phyloP scores from a whole-genome alignment of 2,113 vertebrate species.

The Brachypodius melanocephalos region DNA sequence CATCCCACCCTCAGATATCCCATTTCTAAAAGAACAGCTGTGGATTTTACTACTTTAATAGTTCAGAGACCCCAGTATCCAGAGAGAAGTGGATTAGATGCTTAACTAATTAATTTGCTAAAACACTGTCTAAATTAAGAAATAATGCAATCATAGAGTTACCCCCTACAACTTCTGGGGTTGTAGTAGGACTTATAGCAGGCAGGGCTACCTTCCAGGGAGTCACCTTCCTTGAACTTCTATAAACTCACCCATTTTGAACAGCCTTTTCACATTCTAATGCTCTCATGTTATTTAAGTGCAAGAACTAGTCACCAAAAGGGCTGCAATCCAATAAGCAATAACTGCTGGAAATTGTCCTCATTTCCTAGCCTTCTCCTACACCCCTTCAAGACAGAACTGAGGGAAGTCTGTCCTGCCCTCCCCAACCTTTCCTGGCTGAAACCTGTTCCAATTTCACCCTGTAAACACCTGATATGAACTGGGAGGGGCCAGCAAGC shows the following conservation, averaged over 20 bases:
- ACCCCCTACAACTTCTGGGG: background rate
- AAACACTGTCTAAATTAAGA: background rate
- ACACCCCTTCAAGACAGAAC: slow-evolving; percentile 28
- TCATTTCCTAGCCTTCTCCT: background rate
- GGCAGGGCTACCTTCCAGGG: background rate
- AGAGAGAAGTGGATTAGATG: background rate
- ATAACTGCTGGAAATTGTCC: slow-evolving; percentile 48
- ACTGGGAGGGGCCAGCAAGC: slow-evolving; percentile 65
- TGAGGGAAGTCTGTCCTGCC: background rate
- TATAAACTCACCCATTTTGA: background rate
- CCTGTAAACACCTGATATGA: slow-evolving; percentile 72
- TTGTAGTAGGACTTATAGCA: background rate
- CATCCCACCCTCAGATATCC: background rate
- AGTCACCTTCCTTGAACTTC: background rate
- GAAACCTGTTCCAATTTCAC: slow-evolving; percentile 51
- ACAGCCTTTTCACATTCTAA: background rate
- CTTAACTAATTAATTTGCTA: background rate
- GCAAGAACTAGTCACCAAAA: slow-evolving; percentile 57
- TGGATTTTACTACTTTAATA: background rate
- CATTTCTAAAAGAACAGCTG: background rate
- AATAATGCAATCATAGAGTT: background rate
- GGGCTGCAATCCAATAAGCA: slow-evolving; percentile 52
- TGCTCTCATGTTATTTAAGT: background rate
- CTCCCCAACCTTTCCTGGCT: slow-evolving; percentile 28
- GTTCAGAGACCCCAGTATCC: background rate